Evolutionary conservation across 2,113 vertebrate species (phyloP), one percentile per base, ranked within the genome.

Genomic region (Halcyon senegalensis): DNA sequence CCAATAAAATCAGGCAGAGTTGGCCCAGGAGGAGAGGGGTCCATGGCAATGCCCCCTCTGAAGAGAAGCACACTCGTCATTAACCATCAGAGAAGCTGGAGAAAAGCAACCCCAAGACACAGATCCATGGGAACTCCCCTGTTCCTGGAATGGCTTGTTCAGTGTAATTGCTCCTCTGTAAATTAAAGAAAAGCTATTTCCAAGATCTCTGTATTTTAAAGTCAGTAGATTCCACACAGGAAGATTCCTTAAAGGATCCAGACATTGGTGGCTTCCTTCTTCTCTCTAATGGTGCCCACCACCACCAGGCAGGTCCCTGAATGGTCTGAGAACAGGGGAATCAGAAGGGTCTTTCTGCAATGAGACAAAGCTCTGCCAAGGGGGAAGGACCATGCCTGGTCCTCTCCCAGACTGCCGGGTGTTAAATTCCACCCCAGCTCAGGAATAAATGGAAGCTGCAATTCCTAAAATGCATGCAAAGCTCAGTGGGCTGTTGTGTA

Each of bases 331-430:
- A 35, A 16, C 28, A 2, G 1, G 8, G 43, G 68, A 67, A 51
- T 4, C 0, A 2, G 37, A 73, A 27, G 17, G 3, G 28, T 39
- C 28, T n/a, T 64, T 64, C 50, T 69, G 20, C 46, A 44, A 21
- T 0, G 5, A 78, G 41, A 19, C 1, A 0, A 41, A 67, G 60
- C 11, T 60, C 25, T 77, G 63, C 53, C 3, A 1, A 51, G 13
- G 8, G 10, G 13, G 12, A 27, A 37, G 55, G 17, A 21, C 39
- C 55, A 11, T 21, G 46, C 7, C 44, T 55, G 44, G 15, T 24
- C 19, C 31, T 35, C 27, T 39, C 21, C 12, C 20, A 56, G 41
- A 56, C 21, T 63, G 39, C 33, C 1, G 0, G 15, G 50, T 9
- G n/a, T 41, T 48, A n/a, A 2, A 12, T 33, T 43, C 27, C 24